Evolutionary conservation across 2,113 vertebrate genomes (phyloP).

Genomic region (Lophius piscatorius): DNA sequence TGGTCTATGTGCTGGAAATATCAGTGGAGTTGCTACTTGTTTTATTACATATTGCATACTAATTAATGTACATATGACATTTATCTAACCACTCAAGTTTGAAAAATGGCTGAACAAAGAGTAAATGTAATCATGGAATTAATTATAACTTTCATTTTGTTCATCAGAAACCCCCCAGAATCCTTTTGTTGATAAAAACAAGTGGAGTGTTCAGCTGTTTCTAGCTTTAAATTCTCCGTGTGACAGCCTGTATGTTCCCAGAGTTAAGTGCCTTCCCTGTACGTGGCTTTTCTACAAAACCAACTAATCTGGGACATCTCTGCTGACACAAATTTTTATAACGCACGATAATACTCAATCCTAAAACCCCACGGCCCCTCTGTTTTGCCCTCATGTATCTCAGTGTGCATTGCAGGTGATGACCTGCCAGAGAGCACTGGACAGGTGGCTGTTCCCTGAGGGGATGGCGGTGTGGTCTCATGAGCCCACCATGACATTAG

Average conservation of each 20-base stretch:
- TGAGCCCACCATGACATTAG: conserved; percentile 48
- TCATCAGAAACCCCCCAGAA: not conserved
- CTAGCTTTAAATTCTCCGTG: conserved; percentile 7
- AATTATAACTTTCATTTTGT: not conserved
- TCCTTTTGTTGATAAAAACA: conserved; percentile 1
- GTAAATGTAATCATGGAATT: too few species aligned
- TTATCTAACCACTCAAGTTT: too few species aligned
- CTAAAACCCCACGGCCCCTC: conserved; percentile 39
- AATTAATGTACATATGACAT: too few species aligned
- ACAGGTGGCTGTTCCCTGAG: conserved; percentile 49
- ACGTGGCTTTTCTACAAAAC: conserved; percentile 43
- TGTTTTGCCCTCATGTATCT: not conserved
- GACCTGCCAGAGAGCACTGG: conserved; percentile 15
- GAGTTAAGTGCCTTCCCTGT: conserved; percentile 12
- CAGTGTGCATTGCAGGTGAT: conserved; percentile 33
- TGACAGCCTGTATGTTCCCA: conserved; percentile 16
- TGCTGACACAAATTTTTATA: conserved; percentile 50
- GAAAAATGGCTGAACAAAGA: too few species aligned
- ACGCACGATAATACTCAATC: conserved; percentile 42
- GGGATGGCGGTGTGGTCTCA: conserved; percentile 46
- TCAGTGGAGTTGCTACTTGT: too few species aligned
- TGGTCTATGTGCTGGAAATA: too few species aligned
- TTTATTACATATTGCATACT: too few species aligned
- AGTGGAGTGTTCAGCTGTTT: not conserved
- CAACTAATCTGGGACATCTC: conserved; percentile 53